A percentile compares a stretch with the other conserved stretches of the same genome.
These are phyloP conservation scores for Lasioglossum marginatum DNA, from an alignment of 2,888 invertebrate species.

Conservation along the genomic window DNA sequence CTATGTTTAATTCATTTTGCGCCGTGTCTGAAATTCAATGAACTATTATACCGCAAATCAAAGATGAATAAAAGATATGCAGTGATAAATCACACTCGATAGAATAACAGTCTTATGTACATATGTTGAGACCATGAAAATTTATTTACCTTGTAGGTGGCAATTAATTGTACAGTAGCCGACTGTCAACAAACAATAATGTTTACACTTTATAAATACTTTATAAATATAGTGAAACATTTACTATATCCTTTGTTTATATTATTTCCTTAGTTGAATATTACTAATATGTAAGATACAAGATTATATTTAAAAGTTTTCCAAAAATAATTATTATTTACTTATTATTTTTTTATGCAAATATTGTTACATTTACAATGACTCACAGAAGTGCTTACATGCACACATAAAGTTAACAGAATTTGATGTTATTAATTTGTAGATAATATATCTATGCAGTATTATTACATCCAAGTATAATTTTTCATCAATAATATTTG, in stretches of 20 bases:
- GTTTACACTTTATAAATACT: neutral
- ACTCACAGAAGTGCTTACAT: too few species aligned
- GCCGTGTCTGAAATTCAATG: constrained; percentile 12
- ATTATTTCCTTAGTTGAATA: neutral
- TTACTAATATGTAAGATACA: too few species aligned
- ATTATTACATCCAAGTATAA: too few species aligned
- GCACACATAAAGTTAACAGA: too few species aligned
- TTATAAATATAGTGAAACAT: neutral
- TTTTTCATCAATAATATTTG: too few species aligned
- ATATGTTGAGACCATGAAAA: neutral
- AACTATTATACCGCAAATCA: neutral
- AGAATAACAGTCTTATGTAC: neutral
- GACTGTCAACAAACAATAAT: neutral
- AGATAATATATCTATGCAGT: too few species aligned
- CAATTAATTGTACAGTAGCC: neutral
- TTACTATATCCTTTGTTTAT: neutral
- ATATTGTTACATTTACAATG: too few species aligned
- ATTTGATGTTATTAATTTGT: too few species aligned
- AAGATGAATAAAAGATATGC: neutral
- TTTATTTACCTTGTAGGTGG: neutral
- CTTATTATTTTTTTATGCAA: too few species aligned
- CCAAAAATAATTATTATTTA: too few species aligned
- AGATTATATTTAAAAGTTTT: too few species aligned
- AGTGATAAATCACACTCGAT: neutral
- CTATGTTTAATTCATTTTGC: constrained; percentile 3